Conservation (phyloP, 2,113 vertebrate species). For the Oncorhynchus clarkii region DNA sequence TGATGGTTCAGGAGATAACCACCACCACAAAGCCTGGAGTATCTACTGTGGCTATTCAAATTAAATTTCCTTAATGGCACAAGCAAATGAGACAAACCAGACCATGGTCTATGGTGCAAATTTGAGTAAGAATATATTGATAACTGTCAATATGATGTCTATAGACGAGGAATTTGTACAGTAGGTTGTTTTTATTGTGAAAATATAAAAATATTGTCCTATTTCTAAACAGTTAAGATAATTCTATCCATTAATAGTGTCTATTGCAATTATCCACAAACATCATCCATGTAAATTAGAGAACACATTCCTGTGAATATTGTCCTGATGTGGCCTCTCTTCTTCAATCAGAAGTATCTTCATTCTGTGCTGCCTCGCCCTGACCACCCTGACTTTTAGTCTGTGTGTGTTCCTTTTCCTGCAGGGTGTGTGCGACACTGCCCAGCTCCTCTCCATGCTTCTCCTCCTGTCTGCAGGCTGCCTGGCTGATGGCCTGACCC, state of each 20-base stretch:
- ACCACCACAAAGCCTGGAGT: no score
- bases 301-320: neutral
- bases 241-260: neutral
- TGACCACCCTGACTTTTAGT: neutral
- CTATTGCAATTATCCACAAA: neutral
- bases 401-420: neutral
- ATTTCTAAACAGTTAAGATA: no score
- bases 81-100: no score
- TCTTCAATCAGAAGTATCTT: neutral
- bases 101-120: no score
- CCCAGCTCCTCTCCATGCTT: constrained; percentile 1
- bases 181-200: no score
- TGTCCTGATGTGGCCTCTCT: neutral
- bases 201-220: no score
- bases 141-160: no score
- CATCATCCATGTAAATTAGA: neutral
- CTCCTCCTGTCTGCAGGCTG: constrained; percentile 34
- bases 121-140: no score
- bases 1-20: no score
- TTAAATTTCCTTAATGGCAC: no score
- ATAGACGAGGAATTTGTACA: no score
- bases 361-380: neutral
- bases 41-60: no score
- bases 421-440: neutral
- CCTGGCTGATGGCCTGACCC: constrained; percentile 54